These are phyloP conservation scores for Cirrhinus mrigala DNA, from an alignment of 2,797 vertebrate genomes.

Conservation along the genomic window DNA sequence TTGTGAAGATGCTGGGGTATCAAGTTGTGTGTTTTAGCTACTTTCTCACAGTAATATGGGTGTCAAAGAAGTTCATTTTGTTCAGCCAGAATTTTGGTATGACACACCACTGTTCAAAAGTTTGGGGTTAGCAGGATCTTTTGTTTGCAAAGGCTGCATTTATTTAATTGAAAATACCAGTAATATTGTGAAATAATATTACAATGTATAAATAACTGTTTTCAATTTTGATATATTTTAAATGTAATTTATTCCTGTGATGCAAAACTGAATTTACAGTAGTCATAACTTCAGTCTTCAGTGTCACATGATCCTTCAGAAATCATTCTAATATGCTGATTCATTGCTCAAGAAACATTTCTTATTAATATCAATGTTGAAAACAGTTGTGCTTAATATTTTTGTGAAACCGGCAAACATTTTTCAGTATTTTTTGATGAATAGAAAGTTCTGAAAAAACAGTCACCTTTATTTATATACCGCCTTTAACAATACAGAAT, in stretches of 20 bases:
- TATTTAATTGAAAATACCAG: not conserved
- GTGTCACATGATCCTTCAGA: not conserved
- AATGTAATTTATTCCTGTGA: not conserved
- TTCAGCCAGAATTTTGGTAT: not conserved
- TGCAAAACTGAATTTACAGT: not conserved
- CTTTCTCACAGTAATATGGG: not conserved
- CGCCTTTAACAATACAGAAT: no score
- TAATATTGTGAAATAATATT: not conserved
- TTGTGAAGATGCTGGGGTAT: not conserved
- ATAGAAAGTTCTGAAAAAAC: not conserved
- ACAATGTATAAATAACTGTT: not conserved
- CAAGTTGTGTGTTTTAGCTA: not conserved
- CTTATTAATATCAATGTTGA: not conserved
- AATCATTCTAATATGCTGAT: not conserved
- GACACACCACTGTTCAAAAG: not conserved
- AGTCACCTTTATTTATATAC: no score
- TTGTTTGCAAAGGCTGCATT: not conserved
- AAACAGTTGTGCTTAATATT: not conserved
- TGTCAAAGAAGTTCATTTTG: not conserved
- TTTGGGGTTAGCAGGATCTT: not conserved
- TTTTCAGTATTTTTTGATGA: not conserved
- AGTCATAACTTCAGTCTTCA: not conserved
- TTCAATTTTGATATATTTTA: not conserved
- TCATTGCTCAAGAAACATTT: not conserved
- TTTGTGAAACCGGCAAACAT: not conserved